Conservation (phyloP, 2,113 vertebrate genomes). For the Phrynocephalus versicolor region DNA sequence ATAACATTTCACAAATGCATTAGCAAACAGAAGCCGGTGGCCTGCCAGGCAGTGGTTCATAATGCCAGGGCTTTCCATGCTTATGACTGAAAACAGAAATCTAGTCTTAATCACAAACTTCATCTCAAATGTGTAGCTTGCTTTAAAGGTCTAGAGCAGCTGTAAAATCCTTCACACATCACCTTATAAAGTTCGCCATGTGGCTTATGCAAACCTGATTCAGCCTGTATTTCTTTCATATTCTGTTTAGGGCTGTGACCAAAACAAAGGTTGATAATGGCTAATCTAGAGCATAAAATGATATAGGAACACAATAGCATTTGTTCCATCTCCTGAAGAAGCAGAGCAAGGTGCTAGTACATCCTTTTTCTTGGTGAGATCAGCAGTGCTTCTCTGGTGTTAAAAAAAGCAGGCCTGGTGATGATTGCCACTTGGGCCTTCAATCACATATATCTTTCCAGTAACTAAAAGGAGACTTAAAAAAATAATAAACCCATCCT, state of each 20-base stretch:
- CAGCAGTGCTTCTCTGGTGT: not conserved
- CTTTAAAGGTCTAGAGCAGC: not conserved
- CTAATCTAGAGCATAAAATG: not conserved
- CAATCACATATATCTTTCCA: not conserved
- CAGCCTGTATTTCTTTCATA: too few relatives aligned
- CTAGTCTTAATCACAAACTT: not conserved
- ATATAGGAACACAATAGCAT: not conserved
- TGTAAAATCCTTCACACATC: too few relatives aligned
- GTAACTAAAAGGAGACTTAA: not conserved
- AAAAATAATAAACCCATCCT: not conserved
- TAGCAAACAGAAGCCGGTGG: not conserved
- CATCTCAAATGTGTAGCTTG: not conserved
- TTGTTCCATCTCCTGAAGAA: not conserved
- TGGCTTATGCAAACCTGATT: too few relatives aligned
- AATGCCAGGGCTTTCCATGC: too few relatives aligned
- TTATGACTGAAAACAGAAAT: not conserved
- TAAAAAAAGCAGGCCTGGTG: not conserved
- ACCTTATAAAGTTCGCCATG: too few relatives aligned
- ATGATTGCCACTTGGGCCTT: not conserved
- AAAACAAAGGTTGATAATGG: too few relatives aligned
- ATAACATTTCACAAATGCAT: not conserved
- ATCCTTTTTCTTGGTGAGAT: not conserved
- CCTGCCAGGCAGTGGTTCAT: too few relatives aligned
- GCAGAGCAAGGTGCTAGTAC: not conserved
- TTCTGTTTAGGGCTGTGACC: too few relatives aligned